These are phyloP conservation scores for Ischnura elegans DNA, from an alignment of 2,888 invertebrate species.

Conservation along the genomic window DNA sequence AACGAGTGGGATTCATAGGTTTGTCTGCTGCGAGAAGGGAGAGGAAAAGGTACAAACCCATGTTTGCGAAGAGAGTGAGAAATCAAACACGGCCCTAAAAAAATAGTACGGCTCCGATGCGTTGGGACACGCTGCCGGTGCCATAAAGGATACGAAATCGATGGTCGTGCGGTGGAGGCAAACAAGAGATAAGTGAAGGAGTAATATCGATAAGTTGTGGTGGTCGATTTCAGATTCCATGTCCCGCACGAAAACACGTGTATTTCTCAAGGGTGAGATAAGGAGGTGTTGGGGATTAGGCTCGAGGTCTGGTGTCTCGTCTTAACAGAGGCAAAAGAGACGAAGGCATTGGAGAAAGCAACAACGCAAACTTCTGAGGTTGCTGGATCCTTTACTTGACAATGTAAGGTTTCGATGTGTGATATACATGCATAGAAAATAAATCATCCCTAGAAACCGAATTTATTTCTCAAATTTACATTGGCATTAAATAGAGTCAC, in stretches of 20 bases:
- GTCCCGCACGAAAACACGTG: slow-evolving; percentile 53
- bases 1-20: neutral
- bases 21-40: neutral
- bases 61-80: neutral
- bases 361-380: too few relatives aligned
- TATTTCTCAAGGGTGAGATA: slow-evolving; percentile 64
- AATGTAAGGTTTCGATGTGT: too few relatives aligned
- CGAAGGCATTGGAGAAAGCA: too few relatives aligned
- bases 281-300: slow-evolving; percentile 32
- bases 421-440: too few relatives aligned
- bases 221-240: slow-evolving; percentile 47
- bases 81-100: neutral
- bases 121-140: slow-evolving; percentile 14
- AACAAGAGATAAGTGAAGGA: slow-evolving; percentile 41
- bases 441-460: too few relatives aligned
- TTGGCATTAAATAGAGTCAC: too few relatives aligned
- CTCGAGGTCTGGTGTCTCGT: neutral
- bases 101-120: neutral
- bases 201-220: slow-evolving; percentile 40
- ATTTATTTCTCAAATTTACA: too few relatives aligned
- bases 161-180: neutral
- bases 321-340: neutral
- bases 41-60: neutral
- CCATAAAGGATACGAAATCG: slow-evolving; percentile 20
- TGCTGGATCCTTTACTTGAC: too few relatives aligned